phyloP scores from a whole-genome alignment of 2,113 vertebrate species.

The Pogona vitticeps region DNA sequence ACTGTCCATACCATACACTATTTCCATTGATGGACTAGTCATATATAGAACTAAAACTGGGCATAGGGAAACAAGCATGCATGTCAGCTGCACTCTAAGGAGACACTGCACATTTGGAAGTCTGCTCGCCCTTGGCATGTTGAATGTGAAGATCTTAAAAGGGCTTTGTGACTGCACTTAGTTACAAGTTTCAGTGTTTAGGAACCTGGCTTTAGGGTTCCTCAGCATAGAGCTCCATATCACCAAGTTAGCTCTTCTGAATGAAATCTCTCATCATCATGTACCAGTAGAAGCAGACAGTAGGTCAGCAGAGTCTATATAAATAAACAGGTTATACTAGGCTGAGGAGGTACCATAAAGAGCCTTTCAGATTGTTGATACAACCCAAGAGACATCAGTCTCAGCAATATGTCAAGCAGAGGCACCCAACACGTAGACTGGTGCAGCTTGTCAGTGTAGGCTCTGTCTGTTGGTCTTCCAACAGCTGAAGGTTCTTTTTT shows the following conservation, averaged over 20 bases:
- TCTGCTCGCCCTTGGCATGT: too few species aligned
- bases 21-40: neutral
- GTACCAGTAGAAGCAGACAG: neutral
- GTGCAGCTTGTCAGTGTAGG: neutral
- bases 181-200: too few species aligned
- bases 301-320: neutral
- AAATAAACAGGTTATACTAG: neutral
- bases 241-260: neutral
- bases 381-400: neutral
- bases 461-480: neutral
- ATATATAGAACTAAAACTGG: too few species aligned
- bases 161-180: too few species aligned
- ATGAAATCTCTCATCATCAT: neutral
- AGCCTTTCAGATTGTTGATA: neutral
- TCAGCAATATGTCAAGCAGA: neutral
- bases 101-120: too few species aligned
- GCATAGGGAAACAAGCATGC: too few species aligned
- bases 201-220: too few species aligned
- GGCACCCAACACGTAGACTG: neutral
- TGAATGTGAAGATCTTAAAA: too few species aligned
- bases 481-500: neutral
- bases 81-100: too few species aligned
- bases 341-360: neutral
- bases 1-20: neutral
- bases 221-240: neutral